Evolutionary conservation across 2,113 vertebrate genomes (phyloP).

Genomic region (Delphinus delphis): DNA sequence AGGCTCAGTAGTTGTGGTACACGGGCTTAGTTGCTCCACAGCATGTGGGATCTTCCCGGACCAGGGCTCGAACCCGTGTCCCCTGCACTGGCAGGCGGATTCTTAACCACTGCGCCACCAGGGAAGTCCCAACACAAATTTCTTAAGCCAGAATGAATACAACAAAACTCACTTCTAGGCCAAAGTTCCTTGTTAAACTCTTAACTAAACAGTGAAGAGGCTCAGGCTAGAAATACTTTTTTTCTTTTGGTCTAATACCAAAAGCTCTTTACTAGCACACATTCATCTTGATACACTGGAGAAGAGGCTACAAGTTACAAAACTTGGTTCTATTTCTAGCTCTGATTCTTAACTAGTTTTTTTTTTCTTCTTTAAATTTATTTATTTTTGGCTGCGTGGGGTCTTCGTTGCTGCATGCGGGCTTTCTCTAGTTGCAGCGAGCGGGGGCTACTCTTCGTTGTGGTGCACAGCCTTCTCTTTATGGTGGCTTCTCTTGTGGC

Average conservation of each 20-base stretch:
- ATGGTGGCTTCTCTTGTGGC: too few species aligned
- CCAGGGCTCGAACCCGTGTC: too few species aligned
- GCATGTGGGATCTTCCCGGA: too few species aligned
- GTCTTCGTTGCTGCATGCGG: too few species aligned
- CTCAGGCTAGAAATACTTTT: neutral
- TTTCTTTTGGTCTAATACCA: neutral
- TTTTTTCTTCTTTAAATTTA: neutral
- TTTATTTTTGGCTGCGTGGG: too few species aligned
- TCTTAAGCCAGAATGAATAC: constrained; percentile 34
- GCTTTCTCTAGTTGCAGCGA: too few species aligned
- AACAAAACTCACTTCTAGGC: constrained; percentile 36
- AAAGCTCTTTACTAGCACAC: constrained; percentile 22
- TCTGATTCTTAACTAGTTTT: constrained; percentile 42
- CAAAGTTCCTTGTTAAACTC: constrained; percentile 42
- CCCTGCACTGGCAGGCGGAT: too few species aligned
- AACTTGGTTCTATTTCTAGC: constrained; percentile 26
- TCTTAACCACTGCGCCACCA: too few species aligned
- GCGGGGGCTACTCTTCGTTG: too few species aligned
- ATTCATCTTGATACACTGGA: constrained; percentile 9
- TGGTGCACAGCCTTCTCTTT: too few species aligned
- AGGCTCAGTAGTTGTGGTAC: too few species aligned
- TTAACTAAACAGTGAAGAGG: constrained; percentile 45
- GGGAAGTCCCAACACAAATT: neutral
- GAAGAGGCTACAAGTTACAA: neutral
- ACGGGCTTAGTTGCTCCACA: too few species aligned